These are phyloP conservation scores for Psophia crepitans DNA, from an alignment of 2,113 vertebrate species.

Conservation along the genomic window DNA sequence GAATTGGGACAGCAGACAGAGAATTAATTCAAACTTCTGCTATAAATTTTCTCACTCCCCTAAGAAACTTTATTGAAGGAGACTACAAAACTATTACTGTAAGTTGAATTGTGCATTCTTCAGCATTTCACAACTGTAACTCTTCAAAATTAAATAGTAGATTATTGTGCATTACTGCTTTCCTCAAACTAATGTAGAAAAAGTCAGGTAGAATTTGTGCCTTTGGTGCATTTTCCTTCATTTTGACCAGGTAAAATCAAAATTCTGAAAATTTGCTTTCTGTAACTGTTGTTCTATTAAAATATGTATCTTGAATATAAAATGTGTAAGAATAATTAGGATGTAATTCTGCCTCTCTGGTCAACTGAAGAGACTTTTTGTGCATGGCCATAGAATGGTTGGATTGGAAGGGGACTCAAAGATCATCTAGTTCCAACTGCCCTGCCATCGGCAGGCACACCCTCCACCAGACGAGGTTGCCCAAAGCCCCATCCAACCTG, in stretches of 20 bases:
- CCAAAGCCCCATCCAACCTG: too few relatives aligned
- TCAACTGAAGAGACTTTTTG: not conserved
- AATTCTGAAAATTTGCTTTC: not conserved
- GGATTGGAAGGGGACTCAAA: too few relatives aligned
- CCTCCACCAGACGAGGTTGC: too few relatives aligned
- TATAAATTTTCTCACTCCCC: conserved; percentile 96
- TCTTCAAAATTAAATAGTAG: not conserved
- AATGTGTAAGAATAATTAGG: not conserved
- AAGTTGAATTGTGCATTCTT: conserved; percentile 67
- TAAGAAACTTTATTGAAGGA: conserved; percentile 96
- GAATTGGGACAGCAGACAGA: conserved; percentile 92
- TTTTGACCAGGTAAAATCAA: not conserved
- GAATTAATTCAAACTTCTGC: conserved; percentile 93
- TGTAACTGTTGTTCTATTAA: not conserved
- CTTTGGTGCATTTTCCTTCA: not conserved
- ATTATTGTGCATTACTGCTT: not conserved
- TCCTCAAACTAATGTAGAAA: not conserved
- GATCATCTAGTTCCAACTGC: too few relatives aligned
- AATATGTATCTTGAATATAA: not conserved
- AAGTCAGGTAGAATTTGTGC: not conserved
- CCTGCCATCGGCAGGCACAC: too few relatives aligned
- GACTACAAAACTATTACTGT: conserved; percentile 99
- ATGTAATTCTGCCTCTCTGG: not conserved
- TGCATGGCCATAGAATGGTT: too few relatives aligned
- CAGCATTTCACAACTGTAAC: not conserved